Base-by-base conservation (phyloP, 2,113 vertebrate genomes). In the Brachyhypopomus occidentalis region DNA sequence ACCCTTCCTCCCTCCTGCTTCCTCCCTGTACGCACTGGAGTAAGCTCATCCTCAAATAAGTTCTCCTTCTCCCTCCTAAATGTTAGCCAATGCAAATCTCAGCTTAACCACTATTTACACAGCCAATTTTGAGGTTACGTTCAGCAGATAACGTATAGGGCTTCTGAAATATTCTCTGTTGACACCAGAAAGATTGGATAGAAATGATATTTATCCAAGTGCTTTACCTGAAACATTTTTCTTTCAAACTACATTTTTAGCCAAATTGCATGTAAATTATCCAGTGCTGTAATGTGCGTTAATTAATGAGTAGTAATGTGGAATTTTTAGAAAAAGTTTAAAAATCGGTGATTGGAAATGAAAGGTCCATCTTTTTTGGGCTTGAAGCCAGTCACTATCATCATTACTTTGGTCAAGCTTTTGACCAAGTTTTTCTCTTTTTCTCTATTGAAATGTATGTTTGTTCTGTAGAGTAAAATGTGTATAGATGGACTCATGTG, bases 21-120 rank as follows among this genome's bases (percentile, higher is more conserved):
- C 72, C 71, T 78, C 48, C 34, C 25, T 69, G 34, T 72, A 79
- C n/a, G 58, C 78, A 78, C 69, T 75, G 62, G 63, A 82, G 82
- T 85, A 81, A 85, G 78, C 84, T 82, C 79, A 82, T 82, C 62
- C 27, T 85, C 73, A 87, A 85, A 85, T 84, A 87, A 80, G 74
- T 82, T 78, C 70, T 67, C 59, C 20, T 23, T 80, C 73, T 77
- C 74, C 56, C 77, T 80, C 67, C 74, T 64, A 84, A 87, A 87
- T 87, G 83, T 84, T 87, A 87, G 80, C 84, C 83, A 83, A 87
- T 87, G 85, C 80, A 87, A 87, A 84, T 84, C 85, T 84, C 67
- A 83, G 83, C 80, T 87, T 87, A 87, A 83, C 81, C 80, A 55
- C 72, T 84, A 83, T 87, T 87, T 85, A 85, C 84, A 62, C 64